These are phyloP conservation scores for Aptenodytes patagonicus DNA, from an alignment of 2,113 vertebrate genomes.

Conservation along the genomic window DNA sequence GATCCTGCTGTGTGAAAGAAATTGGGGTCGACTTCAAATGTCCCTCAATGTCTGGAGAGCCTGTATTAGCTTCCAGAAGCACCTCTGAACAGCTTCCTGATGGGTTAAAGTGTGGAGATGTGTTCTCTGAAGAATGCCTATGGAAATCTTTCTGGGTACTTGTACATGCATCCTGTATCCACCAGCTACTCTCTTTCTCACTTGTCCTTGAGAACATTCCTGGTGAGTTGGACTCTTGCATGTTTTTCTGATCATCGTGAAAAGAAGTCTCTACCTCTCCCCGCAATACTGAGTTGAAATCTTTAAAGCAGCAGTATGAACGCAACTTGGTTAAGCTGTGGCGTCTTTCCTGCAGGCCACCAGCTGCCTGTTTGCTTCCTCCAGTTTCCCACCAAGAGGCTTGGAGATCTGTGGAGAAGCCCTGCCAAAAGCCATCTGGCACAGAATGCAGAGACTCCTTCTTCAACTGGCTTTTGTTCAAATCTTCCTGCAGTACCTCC, in stretches of 20 bases:
- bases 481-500: conserved; percentile 86
- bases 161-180: background rate
- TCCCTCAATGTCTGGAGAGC: background rate
- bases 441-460: background rate
- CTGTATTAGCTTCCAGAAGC: background rate
- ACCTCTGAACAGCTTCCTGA: background rate
- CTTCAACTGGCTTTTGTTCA: conserved; percentile 58
- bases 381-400: background rate
- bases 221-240: accelerated
- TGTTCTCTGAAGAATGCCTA: background rate
- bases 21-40: background rate
- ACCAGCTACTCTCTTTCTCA: background rate
- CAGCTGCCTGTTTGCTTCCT: background rate
- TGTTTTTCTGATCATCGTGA: accelerated
- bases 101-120: background rate
- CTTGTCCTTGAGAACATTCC: background rate
- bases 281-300: accelerated
- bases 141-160: background rate
- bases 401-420: background rate
- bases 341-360: background rate
- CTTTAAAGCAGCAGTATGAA: accelerated
- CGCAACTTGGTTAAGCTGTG: background rate
- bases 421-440: background rate
- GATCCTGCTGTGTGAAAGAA: background rate
- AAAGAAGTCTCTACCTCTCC: background rate